Evolutionary conservation across 1,140 invertebrate species (phyloP), one percentile per base, ranked within the genome.

Genomic region (Bombus vancouverensis): DNA sequence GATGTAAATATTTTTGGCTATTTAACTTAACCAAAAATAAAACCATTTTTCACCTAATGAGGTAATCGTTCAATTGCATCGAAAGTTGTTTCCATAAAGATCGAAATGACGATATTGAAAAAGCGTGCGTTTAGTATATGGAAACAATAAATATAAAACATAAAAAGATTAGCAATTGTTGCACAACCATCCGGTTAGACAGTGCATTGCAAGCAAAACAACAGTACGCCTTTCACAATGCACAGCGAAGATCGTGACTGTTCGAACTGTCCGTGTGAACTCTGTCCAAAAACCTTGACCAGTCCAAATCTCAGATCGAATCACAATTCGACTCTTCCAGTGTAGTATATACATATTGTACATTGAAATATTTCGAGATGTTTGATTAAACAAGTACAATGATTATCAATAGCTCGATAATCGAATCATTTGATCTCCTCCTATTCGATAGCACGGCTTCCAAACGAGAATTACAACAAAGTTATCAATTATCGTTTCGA

Each of bases 201-300:
- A 70, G 86, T 66, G 80, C 68, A 78, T 74, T 75, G 83, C 71
- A 89, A 88, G 86, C 80, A 89, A 89, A 88, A 76, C 75, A 81
- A 76, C 79, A 87, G 73, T 72, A 65, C 77, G 72, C 89, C 89
- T 89, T 90, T 89, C 89, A 89, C 89, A 89, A 89, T 88, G 88
- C 86, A 85, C 84, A 83, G 83, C 86, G 81, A 85, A 75, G 81
- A 85, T 76, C 74, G 83, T 89, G 85, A 89, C 75, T 87, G 42
- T 32, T 59, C 70, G 71, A 66, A 87, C 72, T 39, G 83, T 81
- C 73, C 22, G 13, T 75, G 44, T 22, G 44, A 74, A 34, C n/a
- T 53, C n/a, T 74, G 32, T 74, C 73, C 73, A 34, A 86, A 88
- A 88, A 88, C 78, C 83, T 81, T 88, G 66, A 73, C 72, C 83